Conservation (phyloP, 1,140 invertebrate species). For the Micrasema minimum region DNA sequence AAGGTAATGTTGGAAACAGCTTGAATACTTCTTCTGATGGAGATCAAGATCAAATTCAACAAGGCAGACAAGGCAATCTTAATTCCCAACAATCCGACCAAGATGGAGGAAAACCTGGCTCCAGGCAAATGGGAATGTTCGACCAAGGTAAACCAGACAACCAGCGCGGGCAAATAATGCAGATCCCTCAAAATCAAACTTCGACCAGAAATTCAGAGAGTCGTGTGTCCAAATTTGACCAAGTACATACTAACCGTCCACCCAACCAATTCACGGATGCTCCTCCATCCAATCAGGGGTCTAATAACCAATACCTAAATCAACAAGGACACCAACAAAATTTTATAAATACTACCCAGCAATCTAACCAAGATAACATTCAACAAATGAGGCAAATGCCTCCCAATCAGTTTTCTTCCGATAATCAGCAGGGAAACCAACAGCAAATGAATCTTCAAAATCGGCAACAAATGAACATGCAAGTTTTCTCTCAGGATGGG, state of each 20-base stretch:
- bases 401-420: slow-evolving; percentile 36
- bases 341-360: slow-evolving; percentile 6
- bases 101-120: slow-evolving; percentile 8
- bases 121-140: slow-evolving; percentile 21
- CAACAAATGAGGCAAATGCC: slow-evolving; percentile 41
- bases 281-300: slow-evolving; percentile 7
- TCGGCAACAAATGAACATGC: slow-evolving; percentile 24
- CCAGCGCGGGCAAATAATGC: not conserved
- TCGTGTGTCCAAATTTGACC: not conserved
- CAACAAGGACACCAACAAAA: slow-evolving; percentile 17
- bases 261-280: slow-evolving; percentile 11
- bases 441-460: slow-evolving; percentile 30
- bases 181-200: slow-evolving; percentile 24
- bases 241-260: slow-evolving; percentile 15
- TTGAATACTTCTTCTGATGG: not conserved
- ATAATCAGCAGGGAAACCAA: slow-evolving; percentile 37
- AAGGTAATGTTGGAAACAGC: slow-evolving; percentile 11
- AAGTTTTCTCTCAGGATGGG: not conserved
- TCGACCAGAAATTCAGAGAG: slow-evolving; percentile 9
- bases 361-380: slow-evolving; percentile 30
- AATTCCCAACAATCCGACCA: slow-evolving; percentile 15
- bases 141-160: not conserved
- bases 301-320: slow-evolving; percentile 4
- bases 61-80: not conserved
- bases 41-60: not conserved